A percentile compares a stretch with the other conserved stretches of the same genome.
These are phyloP conservation scores for Cepaea hortensis DNA, from an alignment of 2,888 invertebrate species.

Conservation along the genomic window DNA sequence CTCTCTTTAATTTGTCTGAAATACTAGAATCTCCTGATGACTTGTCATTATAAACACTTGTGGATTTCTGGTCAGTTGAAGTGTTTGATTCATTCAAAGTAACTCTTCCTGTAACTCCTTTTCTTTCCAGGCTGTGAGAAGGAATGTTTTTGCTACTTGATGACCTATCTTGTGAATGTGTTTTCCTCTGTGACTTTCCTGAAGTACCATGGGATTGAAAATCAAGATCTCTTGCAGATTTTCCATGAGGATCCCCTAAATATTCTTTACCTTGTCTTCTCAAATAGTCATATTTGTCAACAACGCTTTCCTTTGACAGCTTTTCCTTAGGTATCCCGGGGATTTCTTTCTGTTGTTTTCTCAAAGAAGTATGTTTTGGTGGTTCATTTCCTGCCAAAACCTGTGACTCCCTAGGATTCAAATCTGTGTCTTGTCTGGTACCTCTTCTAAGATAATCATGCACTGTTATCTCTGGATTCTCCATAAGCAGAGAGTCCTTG, in stretches of 20 bases:
- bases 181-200: neutral
- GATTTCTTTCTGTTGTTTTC: constrained; percentile 8
- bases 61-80: constrained; percentile 17
- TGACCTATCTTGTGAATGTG: neutral
- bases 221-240: neutral
- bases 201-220: constrained; percentile 1
- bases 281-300: constrained; percentile 24
- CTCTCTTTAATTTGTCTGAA: constrained; percentile 18
- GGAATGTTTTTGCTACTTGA: constrained; percentile 1
- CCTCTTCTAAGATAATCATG: constrained; percentile 41
- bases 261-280: constrained; percentile 15
- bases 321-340: constrained; percentile 5
- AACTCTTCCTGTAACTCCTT: neutral
- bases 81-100: neutral
- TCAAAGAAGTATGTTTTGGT: constrained; percentile 13
- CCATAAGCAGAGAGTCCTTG: neutral
- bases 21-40: neutral
- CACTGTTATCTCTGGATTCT: neutral
- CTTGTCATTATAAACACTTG: neutral
- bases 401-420: neutral
- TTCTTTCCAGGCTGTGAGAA: neutral
- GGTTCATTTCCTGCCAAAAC: neutral
- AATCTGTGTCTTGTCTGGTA: neutral
- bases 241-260: constrained; percentile 14
- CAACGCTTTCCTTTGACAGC: neutral